Conservation (phyloP, 2,113 vertebrate genomes). For the Melospiza melodia region DNA sequence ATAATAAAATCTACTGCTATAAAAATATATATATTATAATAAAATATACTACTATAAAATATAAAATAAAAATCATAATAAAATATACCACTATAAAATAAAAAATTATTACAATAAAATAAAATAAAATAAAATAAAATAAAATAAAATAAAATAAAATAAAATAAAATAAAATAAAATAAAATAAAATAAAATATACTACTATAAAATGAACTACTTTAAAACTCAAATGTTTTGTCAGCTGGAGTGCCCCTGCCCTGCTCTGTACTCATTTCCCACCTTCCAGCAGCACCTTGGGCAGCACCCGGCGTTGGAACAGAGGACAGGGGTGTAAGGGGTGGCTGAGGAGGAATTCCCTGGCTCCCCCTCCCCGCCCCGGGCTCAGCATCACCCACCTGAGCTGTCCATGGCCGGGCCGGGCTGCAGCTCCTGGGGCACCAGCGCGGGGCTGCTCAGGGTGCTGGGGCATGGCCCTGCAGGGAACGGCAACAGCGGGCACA, state of each 20-base stretch:
- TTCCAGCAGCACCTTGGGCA: not conserved
- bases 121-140: not conserved
- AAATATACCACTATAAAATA: too few relatives aligned
- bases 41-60: not conserved
- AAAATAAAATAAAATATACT: not conserved
- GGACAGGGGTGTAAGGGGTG: fast-evolving
- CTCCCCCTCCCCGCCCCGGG: fast-evolving
- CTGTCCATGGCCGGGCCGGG: conserved; percentile 25
- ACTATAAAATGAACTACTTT: not conserved
- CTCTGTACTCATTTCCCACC: not conserved
- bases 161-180: not conserved
- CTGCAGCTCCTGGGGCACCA: not conserved
- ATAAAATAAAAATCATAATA: too few relatives aligned
- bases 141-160: not conserved
- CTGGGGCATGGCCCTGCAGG: conserved; percentile 39
- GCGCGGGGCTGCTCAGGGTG: not conserved
- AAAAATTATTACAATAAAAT: not conserved
- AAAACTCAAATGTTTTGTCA: not conserved
- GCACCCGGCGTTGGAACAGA: fast-evolving
- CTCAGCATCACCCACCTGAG: conserved; percentile 27
- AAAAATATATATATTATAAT: not conserved
- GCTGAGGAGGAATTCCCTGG: fast-evolving
- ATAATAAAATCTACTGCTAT: too few relatives aligned
- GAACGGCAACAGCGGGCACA: not conserved
- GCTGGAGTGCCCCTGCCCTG: not conserved